Conservation (phyloP, 2,113 vertebrate genomes). For the Lasiurus borealis region DNA sequence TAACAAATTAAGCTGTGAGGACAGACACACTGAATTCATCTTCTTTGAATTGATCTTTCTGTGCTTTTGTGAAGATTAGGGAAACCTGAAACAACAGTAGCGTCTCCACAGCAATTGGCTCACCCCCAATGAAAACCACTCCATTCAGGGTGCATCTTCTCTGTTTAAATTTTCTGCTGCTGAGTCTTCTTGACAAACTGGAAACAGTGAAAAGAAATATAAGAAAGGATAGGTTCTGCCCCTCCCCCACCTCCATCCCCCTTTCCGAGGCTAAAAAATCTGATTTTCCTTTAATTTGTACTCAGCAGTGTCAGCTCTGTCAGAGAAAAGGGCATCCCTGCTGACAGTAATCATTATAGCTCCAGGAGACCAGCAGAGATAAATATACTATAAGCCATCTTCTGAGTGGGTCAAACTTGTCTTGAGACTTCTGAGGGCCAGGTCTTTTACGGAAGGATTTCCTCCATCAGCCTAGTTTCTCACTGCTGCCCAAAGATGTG, state of each 20-base stretch:
- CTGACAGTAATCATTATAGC: slow-evolving; percentile 82
- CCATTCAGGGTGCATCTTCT: not conserved
- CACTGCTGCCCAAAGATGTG: not conserved
- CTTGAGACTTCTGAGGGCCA: slow-evolving; percentile 52
- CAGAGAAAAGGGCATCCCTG: slow-evolving; percentile 76
- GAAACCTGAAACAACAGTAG: not conserved
- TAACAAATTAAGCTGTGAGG: not conserved
- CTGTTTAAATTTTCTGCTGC: not conserved
- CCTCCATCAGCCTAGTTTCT: slow-evolving; percentile 16
- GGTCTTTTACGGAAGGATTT: slow-evolving; percentile 54
- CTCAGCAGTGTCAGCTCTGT: slow-evolving; percentile 77
- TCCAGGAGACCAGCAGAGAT: slow-evolving; percentile 81
- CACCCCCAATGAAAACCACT: not conserved
- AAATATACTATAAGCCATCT: slow-evolving; percentile 79
- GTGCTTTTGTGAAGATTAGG: not conserved
- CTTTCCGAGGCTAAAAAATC: slow-evolving; percentile 71
- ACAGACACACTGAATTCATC: not conserved
- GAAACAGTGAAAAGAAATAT: slow-evolving; percentile 4
- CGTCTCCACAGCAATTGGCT: not conserved
- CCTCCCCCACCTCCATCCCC: slow-evolving; percentile 11
- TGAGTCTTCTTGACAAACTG: slow-evolving; percentile 33
- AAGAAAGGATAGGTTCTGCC: not conserved
- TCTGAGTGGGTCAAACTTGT: slow-evolving; percentile 74
- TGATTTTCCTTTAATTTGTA: slow-evolving; percentile 83
- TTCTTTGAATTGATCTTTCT: not conserved